Base-by-base conservation (phyloP, 2,888 invertebrate genomes). In the Lithosia quadra region DNA sequence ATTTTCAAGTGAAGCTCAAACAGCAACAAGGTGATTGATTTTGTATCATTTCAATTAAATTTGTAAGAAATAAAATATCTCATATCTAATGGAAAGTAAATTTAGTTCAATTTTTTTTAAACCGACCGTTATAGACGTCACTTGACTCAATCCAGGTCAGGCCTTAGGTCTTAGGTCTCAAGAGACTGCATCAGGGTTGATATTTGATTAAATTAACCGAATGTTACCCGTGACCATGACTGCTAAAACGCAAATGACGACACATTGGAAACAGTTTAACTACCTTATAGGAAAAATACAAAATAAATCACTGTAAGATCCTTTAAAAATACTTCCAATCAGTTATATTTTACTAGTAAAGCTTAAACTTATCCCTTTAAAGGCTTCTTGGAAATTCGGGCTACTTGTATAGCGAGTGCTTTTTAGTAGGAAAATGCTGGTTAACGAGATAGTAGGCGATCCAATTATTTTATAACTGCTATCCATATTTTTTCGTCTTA, bases 1-100 rank as follows among this genome's bases (percentile, higher is more conserved):
- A 28, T 68, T 59, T 63, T 10, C 8, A n/a, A 55, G 53, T 57
- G 21, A 33, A 28, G 9, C 60, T 39, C 24, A 22, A 53, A 28
- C 21, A 28, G 15, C 3, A 49, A 56, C 15, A 56, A 24, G 0
- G 43, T 24, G 24, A n/a, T 63, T 63, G 13, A 53, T 13, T 28
- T 63, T 28, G 18, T 33, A 62, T 28, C 24, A 24, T 22, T 56
- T 56, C 22, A 7, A 22, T 56, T 13, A 15, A 56, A 24, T 56
- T 56, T 15, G 15, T 49, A n/a, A n/a, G 8, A n/a, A 49, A 49
- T 49, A n/a, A 18, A n/a, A 49, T n/a, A 7, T 43, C 18, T 18
- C 18, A 7, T 43, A 18, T 43, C 43, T 18, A 15, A 15, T 39
- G 15, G n/a, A n/a, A n/a, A n/a, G n/a, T n/a, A n/a, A n/a, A n/a